A percentile compares a stretch with the other conserved stretches of the same genome.
Conservation (phyloP, 2,797 vertebrate species). For the Myotis findleyi region DNA sequence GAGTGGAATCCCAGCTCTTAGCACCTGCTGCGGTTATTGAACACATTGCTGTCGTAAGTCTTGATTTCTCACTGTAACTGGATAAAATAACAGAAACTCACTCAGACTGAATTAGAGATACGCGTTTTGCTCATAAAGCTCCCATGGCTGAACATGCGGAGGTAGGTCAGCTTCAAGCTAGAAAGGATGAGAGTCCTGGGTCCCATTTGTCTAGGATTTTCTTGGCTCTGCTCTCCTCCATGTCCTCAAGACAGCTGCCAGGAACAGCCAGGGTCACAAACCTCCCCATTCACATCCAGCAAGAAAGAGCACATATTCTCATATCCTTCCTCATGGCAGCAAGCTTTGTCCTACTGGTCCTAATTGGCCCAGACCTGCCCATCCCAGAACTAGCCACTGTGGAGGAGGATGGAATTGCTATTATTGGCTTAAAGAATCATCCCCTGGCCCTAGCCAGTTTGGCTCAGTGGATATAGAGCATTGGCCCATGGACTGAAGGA, state of each 20-base stretch:
- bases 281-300: not conserved
- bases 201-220: not conserved
- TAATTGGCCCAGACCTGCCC: not conserved
- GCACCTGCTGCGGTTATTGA: not conserved
- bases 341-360: not conserved
- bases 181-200: not conserved
- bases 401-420: not conserved
- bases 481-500: not conserved
- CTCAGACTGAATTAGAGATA: not conserved
- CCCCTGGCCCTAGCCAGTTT: not conserved
- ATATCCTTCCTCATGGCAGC: not conserved
- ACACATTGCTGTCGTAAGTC: not conserved
- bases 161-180: not conserved
- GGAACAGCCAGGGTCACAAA: not conserved
- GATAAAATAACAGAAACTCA: not conserved
- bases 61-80: slow-evolving; percentile 21
- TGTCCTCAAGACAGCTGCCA: not conserved
- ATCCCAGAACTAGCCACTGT: not conserved
- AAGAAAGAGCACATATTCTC: not conserved
- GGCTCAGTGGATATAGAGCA: not conserved
- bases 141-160: not conserved
- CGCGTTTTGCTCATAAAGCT: not conserved
- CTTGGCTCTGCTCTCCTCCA: not conserved
- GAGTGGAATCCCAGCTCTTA: not conserved
- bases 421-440: not conserved